These are phyloP conservation scores for Penaeus vannamei DNA, from an alignment of 1,140 invertebrate genomes.

Conservation along the genomic window DNA sequence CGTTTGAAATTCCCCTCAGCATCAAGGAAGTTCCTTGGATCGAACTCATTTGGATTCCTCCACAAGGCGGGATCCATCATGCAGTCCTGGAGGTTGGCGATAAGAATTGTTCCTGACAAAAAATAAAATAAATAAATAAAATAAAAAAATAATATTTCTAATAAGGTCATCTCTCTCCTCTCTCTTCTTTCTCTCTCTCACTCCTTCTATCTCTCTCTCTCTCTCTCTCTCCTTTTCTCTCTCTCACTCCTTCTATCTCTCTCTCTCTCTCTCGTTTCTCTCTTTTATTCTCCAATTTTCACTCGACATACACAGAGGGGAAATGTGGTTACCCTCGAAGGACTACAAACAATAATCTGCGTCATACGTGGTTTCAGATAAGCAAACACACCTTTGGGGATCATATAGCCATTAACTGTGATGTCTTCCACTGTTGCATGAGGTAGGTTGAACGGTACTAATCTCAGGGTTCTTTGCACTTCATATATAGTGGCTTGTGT, in stretches of 20 bases:
- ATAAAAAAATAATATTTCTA: too few relatives aligned
- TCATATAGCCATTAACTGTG: constrained; percentile 34
- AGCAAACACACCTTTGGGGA: constrained; percentile 40
- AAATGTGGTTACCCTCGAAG: too few relatives aligned
- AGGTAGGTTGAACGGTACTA: neutral
- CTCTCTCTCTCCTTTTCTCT: constrained; percentile 21
- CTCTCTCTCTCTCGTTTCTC: neutral
- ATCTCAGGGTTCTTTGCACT: constrained; percentile 36
- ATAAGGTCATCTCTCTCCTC: too few relatives aligned
- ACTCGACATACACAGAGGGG: neutral
- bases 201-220: neutral
- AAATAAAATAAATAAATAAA: neutral
- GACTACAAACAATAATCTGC: too few relatives aligned
- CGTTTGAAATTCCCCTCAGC: constrained; percentile 9
- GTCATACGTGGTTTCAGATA: too few relatives aligned
- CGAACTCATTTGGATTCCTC: constrained; percentile 37
- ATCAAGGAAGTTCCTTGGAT: constrained; percentile 50
- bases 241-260: neutral
- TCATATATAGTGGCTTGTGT: constrained; percentile 38
- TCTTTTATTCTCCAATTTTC: neutral
- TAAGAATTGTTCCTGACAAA: constrained; percentile 31
- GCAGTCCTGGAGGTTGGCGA: constrained; percentile 18
- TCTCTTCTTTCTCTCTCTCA: neutral
- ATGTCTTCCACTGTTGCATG: constrained; percentile 1
- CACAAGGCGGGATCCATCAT: constrained; percentile 13